Percentiles rank a stretch among this genome's conserved stretches.
Evolutionary conservation across 2,797 vertebrate species (phyloP).

Genomic region (Corythornis leucogaster): DNA sequence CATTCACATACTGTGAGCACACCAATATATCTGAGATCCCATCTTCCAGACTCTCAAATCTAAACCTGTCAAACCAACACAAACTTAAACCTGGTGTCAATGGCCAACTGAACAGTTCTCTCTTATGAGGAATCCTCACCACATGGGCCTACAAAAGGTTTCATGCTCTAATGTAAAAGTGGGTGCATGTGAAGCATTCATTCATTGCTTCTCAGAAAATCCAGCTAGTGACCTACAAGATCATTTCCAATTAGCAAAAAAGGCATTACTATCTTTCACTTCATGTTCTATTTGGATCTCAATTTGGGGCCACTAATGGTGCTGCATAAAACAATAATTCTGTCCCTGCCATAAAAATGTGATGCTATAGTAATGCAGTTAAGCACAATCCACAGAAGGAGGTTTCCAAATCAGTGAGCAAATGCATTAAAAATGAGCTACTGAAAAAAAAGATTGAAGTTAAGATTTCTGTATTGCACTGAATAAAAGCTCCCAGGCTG

Average conservation of each 20-base stretch:
- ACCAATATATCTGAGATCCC: neutral
- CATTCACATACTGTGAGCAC: neutral
- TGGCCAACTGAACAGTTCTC: neutral
- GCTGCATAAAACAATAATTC: neutral
- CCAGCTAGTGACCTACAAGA: neutral
- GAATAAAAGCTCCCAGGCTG: neutral
- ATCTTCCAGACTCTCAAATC: neutral
- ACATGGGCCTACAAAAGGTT: neutral
- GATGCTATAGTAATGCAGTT: neutral
- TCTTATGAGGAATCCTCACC: neutral
- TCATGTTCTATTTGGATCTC: neutral
- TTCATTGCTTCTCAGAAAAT: neutral
- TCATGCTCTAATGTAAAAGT: neutral
- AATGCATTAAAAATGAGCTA: neutral
- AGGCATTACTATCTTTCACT: neutral
- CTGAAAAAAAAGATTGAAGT: neutral
- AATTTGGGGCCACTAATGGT: neutral
- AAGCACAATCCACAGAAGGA: neutral
- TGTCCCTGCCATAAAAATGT: neutral
- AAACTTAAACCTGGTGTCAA: neutral
- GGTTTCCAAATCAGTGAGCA: neutral
- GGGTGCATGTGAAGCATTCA: neutral
- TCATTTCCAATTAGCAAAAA: neutral
- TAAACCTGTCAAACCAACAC: neutral
- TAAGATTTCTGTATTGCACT: neutral